Base-by-base conservation (phyloP, 2,797 vertebrate species). In the Diceros bicornis region DNA sequence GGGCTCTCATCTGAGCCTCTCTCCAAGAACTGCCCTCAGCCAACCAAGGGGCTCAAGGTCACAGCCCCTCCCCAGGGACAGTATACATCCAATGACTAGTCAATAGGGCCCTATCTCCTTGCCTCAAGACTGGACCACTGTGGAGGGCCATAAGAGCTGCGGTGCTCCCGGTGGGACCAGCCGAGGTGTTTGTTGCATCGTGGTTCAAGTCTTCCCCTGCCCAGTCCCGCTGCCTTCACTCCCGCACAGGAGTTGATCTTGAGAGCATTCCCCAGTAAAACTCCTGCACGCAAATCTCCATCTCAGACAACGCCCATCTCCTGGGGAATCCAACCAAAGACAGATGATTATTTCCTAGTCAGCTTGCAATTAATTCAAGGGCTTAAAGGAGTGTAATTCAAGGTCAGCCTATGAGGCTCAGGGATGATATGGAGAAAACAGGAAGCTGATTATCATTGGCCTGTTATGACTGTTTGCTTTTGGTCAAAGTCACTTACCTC, bases 281-380 rank as follows among this genome's bases (percentile, higher is more conserved):
- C 50, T 47, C 25, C 61, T 55, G 21, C 25, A 9, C 4, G 23
- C 41, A 81, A 29, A 50, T 32, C 87, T 47, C 69, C 32, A 27
- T 9, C n/a, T 77, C 95, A 78, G 66, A 82, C 29, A 7, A 17
- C 37, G 79, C 68, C 61, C 75, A 41, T 75, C 34, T 32, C 32
- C 82, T 50, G n/a, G 81, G 71, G 44, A 64, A 84, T 69, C 23
- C 23, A 64, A 13, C 59, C 9, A 17, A 61, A 64, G 50, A 77
- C 8, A 47, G 29, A 47, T 23, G 89, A 37, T 69, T 13, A 78
- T 50, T 69, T 96, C 27, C 55, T 52, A 90, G 85, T 83, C 66
- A 64, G 47, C 23, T 75, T 64, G 34, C 29, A 72, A 29, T 23
- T 29, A 84, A 74, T 32, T 20, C 78, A 47, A 50, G 29, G 52